Base-by-base conservation (phyloP, 2,113 vertebrate genomes). In the Lophura nycthemera region DNA sequence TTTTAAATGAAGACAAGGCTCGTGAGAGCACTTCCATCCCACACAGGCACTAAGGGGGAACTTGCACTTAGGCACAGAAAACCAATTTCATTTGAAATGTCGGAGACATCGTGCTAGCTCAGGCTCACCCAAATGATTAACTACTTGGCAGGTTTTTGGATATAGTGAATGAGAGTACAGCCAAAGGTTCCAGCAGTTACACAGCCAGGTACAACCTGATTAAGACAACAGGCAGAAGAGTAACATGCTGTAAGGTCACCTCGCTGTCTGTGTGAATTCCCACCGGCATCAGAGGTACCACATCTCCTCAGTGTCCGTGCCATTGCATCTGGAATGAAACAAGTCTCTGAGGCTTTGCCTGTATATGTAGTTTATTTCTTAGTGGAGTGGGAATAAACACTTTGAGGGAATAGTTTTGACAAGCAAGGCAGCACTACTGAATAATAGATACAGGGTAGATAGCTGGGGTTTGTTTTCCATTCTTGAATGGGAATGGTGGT, bases 221-320 rank as follows among this genome's bases (percentile, higher is more conserved):
- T 7, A 50, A 48, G 74, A 14, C 21, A 38, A 71, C 52, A 36
- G 47, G 47, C 61, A 34, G 54, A n/a, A 84, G 10, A 21, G 9
- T 25, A 43, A 43, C 1, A 1, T 9, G 27, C 63, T 63, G 32
- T 34, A 11, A 36, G 56, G 42, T 61, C 43, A 34, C 78, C 24
- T 65, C 0, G 0, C 16, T 42, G 52, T 29, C 72, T 64, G 45
- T 10, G 16, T 42, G 83, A 78, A 43, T 90, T 89, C 47, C 61
- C 48, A 4, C 21, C 10, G 36, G 21, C 5, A 18, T 32, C 54
- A 66, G 15, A 92, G 57, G 30, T 40, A 34, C 50, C 18, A 3
- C 0, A 0, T 18, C 64, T 77, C 70, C 18, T 66, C 29, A 7
- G 81, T 75, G 56, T 71, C 1, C 0, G 43, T 67, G 16, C 34